Base-by-base conservation (phyloP, 2,888 invertebrate species). In the Gastrophysa polygoni region DNA sequence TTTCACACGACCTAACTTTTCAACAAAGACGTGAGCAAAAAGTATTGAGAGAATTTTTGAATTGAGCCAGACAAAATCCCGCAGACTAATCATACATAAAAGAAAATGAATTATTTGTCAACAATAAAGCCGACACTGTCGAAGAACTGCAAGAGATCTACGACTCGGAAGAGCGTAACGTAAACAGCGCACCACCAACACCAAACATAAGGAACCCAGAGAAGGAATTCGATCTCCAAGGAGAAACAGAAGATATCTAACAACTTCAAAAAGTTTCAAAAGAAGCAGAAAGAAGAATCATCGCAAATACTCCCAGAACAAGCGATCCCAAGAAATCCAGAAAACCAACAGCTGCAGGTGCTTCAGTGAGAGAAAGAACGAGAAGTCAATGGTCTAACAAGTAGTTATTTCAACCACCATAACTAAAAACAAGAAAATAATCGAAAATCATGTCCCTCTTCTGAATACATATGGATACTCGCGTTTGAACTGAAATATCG, bases 61-160 rank as follows among this genome's bases (percentile, higher is more conserved):
- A 17, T 21, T 32, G 38, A 52, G 16, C 51, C 29, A 38, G 51
- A 52, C 46, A 51, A 20, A 50, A 51, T 46, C 43, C 44, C n/a
- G 4, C 44, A 16, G 38, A 28, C 8, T 17, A 49, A 50, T 44
- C 44, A 17, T 46, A 28, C 24, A 52, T 52, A 4, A 49, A 60
- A 48, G 46, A 46, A n/a, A 55, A 55, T 18, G 28, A 46, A 29
- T 55, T 52, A 34, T 52, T 17, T 20, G 34, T 52, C 52, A 20
- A 52, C 34, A 20, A 20, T 20, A 32, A 52, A 17, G 6, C 18
- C 1, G 34, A 34, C 18, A 18, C 52, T 16, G 52, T 34, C 32
- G 17, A 34, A 16, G 55, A 44, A 55, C 44, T 55, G 6, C 44
- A 55, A 10, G 21, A 54, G 43, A 43, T 32, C 20, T 16, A 52